Base-by-base conservation (phyloP, 2,888 invertebrate species). In the Machimus atricapillus region DNA sequence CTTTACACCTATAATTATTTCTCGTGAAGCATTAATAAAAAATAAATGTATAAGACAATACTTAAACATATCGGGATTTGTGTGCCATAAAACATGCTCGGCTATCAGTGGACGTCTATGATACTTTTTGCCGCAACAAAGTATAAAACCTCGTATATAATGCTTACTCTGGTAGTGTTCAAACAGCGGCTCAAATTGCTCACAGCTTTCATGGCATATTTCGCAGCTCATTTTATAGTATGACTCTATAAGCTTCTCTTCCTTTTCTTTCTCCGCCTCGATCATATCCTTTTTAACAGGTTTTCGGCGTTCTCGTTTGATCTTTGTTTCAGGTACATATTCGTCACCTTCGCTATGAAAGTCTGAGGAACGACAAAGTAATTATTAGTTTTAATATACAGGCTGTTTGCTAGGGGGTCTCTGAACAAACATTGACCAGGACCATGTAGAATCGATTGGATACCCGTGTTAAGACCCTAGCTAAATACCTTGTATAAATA, bases 61-160 rank as follows among this genome's bases (percentile, higher is more conserved):
- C 89, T 88, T 89, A 87, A 90, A 90, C 19, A 88, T 34, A n/a
- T 90, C 89, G 8, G 90, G 90, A 66, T 90, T 87, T 34, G 87
- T 88, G 76, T 90, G 90, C 88, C 89, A 89, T 0, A 89, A 52
- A n/a, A 90, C 88, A 74, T 90, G 90, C 52, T 90, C 89, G 9
- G 89, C 88, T 31, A 89, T 88, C 5, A 88, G 87, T 14, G 85
- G 9, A 4, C 88, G 87, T 66, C 88, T 88, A 16, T 88, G 89
- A 52, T 88, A 89, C 58, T 90, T 90, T 77, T 87, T 89, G 1
- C 87, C 89, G 14, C 90, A 90, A 43, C 90, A 90, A 27, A 87
- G 86, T 31, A 90, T 87, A 58, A 89, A 90, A 14, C 90, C 90
- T 1, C 89, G 88, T 31, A 89, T 87, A 12, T 89, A 88, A 52